These are phyloP conservation scores for Tylochromis polylepis DNA, from an alignment of 2,113 vertebrate species.

Conservation along the genomic window DNA sequence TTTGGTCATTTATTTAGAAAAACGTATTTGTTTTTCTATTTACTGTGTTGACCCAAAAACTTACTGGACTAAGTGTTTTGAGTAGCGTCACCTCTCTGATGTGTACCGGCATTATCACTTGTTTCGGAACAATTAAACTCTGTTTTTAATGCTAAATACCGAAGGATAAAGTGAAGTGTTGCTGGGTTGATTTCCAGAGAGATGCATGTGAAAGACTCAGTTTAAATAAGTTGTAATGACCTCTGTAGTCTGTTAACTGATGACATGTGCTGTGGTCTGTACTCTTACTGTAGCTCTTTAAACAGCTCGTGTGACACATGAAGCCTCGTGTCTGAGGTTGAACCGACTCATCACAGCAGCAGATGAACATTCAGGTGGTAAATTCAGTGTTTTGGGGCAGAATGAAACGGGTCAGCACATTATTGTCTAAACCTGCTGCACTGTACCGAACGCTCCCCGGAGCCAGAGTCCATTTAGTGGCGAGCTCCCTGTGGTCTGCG, in stretches of 20 bases:
- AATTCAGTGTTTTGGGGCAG: neutral
- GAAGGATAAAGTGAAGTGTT: neutral
- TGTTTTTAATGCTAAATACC: neutral
- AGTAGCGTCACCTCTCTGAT: neutral
- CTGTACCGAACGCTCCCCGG: neutral
- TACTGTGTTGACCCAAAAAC: neutral
- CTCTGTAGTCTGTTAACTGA: neutral
- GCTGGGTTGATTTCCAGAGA: neutral
- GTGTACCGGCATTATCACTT: neutral
- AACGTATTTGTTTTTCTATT: neutral
- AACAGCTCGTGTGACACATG: neutral
- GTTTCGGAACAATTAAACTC: neutral
- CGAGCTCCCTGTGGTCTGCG: neutral
- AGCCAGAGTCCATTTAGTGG: conserved; percentile 27
- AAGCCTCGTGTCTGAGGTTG: neutral
- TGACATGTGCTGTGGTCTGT: neutral
- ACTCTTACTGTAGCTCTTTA: neutral
- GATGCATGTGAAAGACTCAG: neutral
- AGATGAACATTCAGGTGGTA: neutral
- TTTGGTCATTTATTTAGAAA: too few relatives aligned
- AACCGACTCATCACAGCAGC: neutral
- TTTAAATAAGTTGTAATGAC: neutral
- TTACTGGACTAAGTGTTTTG: neutral
- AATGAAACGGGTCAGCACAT: conserved; percentile 22
- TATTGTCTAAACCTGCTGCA: conserved; percentile 1